Evolutionary conservation across 2,888 invertebrate species (phyloP), one percentile per base, ranked within the genome.

Genomic region (Conistra vaccinii): DNA sequence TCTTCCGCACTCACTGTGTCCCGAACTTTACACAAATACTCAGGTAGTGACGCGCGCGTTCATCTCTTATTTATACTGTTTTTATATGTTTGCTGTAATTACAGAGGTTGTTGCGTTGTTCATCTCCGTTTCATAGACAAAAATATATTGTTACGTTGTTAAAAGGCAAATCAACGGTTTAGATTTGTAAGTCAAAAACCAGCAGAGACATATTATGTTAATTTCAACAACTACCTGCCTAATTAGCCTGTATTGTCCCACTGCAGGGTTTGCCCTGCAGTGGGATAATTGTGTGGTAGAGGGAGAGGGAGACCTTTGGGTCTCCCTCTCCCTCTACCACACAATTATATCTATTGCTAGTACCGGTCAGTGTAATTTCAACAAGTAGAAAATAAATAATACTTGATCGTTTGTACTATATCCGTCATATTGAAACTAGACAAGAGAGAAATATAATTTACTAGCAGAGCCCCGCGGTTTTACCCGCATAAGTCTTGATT

Each of bases 11-110:
- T 66, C 62, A 26, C 14, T 88, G 51, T 61, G 60, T 45, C 60
- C 23, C 75, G 3, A 58, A 42, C 83, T 66, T 82, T 69, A 83
- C n/a, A 58, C 66, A 81, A 87, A 87, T 87, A 80, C 81, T 74
- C 57, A 76, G 85, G 78, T 74, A 81, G 85, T 75, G 79, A 67
- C n/a, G 69, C 73, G 17, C 20, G 72, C 73, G 63, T 67, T 66
- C 32, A 26, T 72, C 75, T 80, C 72, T 65, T 80, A 74, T 80
- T 78, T 76, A 65, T 74, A 58, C 74, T 65, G 70, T 72, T 78
- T 81, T 70, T 76, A 63, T 72, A 77, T 61, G 67, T 76, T 75
- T 71, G 0, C 57, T 66, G 77, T 87, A 75, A 85, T 82, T 80
- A 82, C 72, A 58, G 42, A 63, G 73, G 69, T 69, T 80, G 73